These are phyloP conservation scores for Gadopsis marmoratus DNA, from an alignment of 2,797 vertebrate genomes.

Conservation along the genomic window DNA sequence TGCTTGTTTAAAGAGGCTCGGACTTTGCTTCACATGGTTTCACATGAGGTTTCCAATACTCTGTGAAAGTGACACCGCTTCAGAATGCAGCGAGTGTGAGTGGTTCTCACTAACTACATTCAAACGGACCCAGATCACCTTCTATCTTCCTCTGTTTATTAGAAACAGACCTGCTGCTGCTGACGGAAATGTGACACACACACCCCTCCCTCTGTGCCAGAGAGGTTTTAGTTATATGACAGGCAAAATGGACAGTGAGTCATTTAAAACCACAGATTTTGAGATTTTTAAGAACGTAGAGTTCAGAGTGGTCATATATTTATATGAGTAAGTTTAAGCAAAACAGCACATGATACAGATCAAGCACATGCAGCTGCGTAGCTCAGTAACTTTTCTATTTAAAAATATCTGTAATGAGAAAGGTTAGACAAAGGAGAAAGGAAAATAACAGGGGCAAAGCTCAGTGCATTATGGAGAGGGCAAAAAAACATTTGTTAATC, in stretches of 20 bases:
- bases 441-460: background rate
- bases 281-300: background rate
- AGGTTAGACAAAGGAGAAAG: background rate
- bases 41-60: background rate
- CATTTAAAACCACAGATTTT: conserved; percentile 10
- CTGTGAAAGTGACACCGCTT: conserved; percentile 11
- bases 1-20: background rate
- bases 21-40: conserved; percentile 6
- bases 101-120: background rate
- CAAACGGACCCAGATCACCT: background rate
- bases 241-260: background rate
- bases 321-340: background rate
- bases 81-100: background rate
- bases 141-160: conserved; percentile 11
- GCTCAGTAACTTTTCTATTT: background rate
- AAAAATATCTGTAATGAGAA: background rate
- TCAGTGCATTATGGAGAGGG: background rate
- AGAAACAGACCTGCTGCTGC: conserved; percentile 26
- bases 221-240: background rate
- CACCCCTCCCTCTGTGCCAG: background rate
- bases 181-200: conserved; percentile 8
- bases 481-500: background rate
- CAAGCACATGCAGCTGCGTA: background rate
- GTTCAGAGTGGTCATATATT: too few species aligned
- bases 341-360: background rate